Base-by-base conservation (phyloP, 2,888 invertebrate genomes). In the Lacanobia oleracea region DNA sequence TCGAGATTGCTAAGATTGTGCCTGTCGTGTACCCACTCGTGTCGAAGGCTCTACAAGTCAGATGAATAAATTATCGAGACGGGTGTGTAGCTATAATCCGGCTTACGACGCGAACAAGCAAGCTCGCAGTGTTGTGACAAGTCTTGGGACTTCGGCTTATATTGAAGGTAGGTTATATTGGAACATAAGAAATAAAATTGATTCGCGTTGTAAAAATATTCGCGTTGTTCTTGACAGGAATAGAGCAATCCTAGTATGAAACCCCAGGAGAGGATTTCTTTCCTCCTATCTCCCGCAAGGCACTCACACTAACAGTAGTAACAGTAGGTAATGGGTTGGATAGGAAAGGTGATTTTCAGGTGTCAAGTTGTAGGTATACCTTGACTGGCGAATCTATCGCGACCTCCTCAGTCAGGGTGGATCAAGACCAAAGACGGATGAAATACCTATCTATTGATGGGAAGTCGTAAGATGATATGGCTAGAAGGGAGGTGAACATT, bases 51-150 rank as follows among this genome's bases (percentile, higher is more conserved):
- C 18, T 61, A 75, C 68, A 80, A 65, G 63, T 80, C 60, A 3
- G 21, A 75, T 68, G 77, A 80, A 77, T 77, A 77, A 80, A 77
- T 80, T 77, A 77, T 64, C 54, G 64, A 56, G 67, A 45, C 43
- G 50, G 21, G 53, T 59, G 61, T 80, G 77, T 75, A 67, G 63
- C 21, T 75, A 23, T 75, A 77, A 76, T 69, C 81, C 81, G 62
- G 61, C 64, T 75, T 81, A 75, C 64, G 69, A 66, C 37, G 69
- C 43, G 27, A 69, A 50, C 77, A 75, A 56, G 56, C 64, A 75
- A 59, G 75, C 64, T 62, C 48, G 40, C 60, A 64, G n/a, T 48
- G 77, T 64, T 64, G 45, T 54, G 12, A 64, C 64, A 62, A 69
- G 23, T 37, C 37, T 75, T 16, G 16, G 53, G 62, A 73, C 27